These are phyloP conservation scores for Megalurothrips usitatus DNA, from an alignment of 2,888 invertebrate genomes.

Conservation along the genomic window DNA sequence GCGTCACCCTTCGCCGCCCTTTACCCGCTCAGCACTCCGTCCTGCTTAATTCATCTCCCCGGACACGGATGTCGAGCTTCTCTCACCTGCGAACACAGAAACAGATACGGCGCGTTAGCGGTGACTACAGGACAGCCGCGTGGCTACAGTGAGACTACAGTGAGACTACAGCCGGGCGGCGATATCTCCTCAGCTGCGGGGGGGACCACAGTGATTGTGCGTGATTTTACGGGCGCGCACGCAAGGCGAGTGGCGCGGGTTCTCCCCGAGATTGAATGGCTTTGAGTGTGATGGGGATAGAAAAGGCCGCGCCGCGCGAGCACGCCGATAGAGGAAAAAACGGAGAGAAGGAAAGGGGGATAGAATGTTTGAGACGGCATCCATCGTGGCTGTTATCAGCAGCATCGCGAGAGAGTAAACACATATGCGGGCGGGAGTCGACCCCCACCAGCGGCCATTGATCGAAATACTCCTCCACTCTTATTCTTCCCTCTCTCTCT, in stretches of 20 bases:
- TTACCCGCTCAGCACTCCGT: too few relatives aligned
- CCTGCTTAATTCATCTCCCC: too few relatives aligned
- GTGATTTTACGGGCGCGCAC: background rate
- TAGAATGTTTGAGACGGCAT: constrained; percentile 11
- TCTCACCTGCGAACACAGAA: too few relatives aligned
- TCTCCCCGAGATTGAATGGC: background rate
- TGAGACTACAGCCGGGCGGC: too few relatives aligned
- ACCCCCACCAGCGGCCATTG: background rate
- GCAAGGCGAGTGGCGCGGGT: background rate
- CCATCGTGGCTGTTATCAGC: background rate
- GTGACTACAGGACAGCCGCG: too few relatives aligned
- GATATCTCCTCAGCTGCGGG: background rate
- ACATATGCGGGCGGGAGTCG: background rate
- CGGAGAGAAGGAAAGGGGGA: background rate
- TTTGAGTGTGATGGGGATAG: background rate
- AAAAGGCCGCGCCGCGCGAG: background rate
- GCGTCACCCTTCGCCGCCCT: too few relatives aligned
- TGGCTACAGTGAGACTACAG: too few relatives aligned
- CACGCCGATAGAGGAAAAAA: background rate
- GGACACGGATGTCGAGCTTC: too few relatives aligned
- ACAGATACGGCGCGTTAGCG: too few relatives aligned
- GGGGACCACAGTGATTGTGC: background rate
- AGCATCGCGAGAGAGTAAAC: background rate
- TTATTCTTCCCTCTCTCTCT: background rate
- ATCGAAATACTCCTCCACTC: background rate